phyloP scores from a whole-genome alignment of 2,797 vertebrate species.

The Brachymystax lenok region DNA sequence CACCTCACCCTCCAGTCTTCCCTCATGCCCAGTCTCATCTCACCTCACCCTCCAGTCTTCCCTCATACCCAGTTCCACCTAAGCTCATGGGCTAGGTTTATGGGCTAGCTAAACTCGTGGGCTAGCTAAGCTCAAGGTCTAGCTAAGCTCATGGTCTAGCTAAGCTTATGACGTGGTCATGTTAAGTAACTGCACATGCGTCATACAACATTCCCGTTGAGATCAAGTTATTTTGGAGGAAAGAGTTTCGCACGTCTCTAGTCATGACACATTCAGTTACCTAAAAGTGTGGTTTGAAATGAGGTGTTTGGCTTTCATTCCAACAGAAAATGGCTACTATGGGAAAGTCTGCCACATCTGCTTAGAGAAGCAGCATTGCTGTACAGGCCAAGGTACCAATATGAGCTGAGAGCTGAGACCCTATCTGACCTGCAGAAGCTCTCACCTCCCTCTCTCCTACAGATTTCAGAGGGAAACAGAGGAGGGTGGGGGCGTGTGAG shows the following conservation, averaged over 20 bases:
- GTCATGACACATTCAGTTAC: background rate
- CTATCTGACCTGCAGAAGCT: slow-evolving; percentile 60
- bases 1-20: background rate
- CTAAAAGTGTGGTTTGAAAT: no score
- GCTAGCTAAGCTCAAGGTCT: no score
- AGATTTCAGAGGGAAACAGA: slow-evolving; percentile 22
- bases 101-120: no score
- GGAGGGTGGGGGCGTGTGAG: slow-evolving; percentile 21
- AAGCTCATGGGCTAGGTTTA: no score
- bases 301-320: background rate
- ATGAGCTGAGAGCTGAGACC: slow-evolving; percentile 51
- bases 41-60: no score
- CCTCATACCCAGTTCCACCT: background rate
- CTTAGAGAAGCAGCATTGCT: background rate
- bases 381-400: background rate
- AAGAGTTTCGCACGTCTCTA: background rate
- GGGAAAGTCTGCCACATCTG: background rate
- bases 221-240: background rate
- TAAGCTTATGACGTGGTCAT: no score
- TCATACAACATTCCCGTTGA: no score
- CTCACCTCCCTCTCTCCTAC: slow-evolving; percentile 17
- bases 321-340: background rate
- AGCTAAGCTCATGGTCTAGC: no score
- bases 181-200: no score
- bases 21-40: no score